phyloP scores from a whole-genome alignment of 1,140 invertebrate species.

The Eumaeus atala region DNA sequence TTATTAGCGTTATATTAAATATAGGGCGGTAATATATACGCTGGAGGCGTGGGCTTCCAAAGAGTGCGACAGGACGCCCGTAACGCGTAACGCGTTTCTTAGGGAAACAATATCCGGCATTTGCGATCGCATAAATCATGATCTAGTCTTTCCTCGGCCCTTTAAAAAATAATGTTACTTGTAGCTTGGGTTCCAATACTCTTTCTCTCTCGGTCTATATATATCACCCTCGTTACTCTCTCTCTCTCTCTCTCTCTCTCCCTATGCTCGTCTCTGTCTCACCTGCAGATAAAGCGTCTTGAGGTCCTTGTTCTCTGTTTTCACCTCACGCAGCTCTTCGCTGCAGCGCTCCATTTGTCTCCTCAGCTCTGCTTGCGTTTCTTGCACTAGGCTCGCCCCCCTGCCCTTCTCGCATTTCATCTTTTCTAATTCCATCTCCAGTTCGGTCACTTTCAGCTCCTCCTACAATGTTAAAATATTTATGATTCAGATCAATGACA shows the following conservation, averaged over 20 bases:
- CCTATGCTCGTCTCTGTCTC: slow-evolving; percentile 15
- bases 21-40: no score
- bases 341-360: slow-evolving; percentile 54
- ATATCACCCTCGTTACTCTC: neutral
- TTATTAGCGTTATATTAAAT: no score
- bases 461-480: slow-evolving; percentile 28
- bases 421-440: slow-evolving; percentile 60
- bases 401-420: slow-evolving; percentile 44
- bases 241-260: slow-evolving; percentile 15
- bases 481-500: no score
- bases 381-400: slow-evolving; percentile 49
- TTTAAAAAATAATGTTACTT: no score
- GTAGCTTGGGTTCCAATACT: no score
- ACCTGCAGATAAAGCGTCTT: slow-evolving; percentile 66
- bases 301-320: slow-evolving; percentile 56
- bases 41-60: no score
- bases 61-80: no score
- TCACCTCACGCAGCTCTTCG: slow-evolving; percentile 50
- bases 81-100: no score
- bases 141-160: no score
- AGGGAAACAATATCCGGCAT: no score
- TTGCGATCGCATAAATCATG: no score
- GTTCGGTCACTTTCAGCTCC: slow-evolving; percentile 54
- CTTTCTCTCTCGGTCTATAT: slow-evolving; percentile 7
- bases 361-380: slow-evolving; percentile 50